Evolutionary conservation across 2,888 invertebrate species (phyloP).

Genomic region (Pinctada fucata): DNA sequence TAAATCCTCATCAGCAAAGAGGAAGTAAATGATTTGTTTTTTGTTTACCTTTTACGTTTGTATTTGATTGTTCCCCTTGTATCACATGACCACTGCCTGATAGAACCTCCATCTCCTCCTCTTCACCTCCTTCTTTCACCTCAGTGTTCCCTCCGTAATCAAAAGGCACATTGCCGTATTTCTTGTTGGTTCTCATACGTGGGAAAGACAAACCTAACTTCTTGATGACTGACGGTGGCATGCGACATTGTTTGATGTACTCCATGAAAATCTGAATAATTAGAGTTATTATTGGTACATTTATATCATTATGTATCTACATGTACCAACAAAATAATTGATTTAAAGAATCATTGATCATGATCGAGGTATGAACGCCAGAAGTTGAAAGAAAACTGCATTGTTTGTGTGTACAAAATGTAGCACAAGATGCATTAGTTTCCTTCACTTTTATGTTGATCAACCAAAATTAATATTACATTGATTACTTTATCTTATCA

Average conservation of each 20-base stretch:
- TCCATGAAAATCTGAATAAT: conserved; percentile 74
- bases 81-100: conserved; percentile 52
- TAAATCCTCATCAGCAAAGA: no score
- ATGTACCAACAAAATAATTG: no score
- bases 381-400: no score
- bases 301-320: no score
- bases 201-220: conserved; percentile 77
- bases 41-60: conserved; percentile 51
- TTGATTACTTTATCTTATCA: no score
- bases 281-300: no score
- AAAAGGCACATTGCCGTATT: conserved; percentile 78
- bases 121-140: conserved; percentile 40
- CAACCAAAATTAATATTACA: no score
- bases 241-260: conserved; percentile 77
- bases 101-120: conserved; percentile 45
- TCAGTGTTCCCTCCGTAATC: conserved; percentile 69
- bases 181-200: conserved; percentile 70
- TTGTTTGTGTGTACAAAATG: no score
- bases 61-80: conserved; percentile 41
- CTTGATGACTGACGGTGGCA: conserved; percentile 78
- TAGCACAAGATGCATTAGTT: no score
- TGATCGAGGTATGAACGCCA: no score
- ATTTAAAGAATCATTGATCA: no score
- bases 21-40: conserved; percentile 38
- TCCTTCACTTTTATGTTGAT: no score